These are phyloP conservation scores for Ashinkailepas kermadecensis DNA, from an alignment of 2,888 invertebrate species.

Conservation along the genomic window DNA sequence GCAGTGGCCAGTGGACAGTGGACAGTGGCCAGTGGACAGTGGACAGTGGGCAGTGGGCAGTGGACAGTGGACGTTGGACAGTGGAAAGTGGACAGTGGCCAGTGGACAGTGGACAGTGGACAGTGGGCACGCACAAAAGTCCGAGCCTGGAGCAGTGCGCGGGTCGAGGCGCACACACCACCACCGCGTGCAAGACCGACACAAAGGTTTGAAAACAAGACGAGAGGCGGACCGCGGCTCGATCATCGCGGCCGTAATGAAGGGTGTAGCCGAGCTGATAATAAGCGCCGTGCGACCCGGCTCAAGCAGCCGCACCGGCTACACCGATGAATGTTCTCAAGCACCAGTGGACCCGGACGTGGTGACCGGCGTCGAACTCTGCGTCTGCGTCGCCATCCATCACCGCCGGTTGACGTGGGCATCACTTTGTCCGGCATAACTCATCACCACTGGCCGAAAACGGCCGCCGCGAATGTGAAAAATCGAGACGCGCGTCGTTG, in stretches of 20 bases:
- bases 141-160: too few species aligned
- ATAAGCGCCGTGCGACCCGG: neutral
- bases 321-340: neutral
- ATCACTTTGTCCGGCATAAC: slow-evolving; percentile 7
- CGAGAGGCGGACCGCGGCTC: neutral
- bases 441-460: neutral
- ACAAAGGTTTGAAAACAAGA: neutral
- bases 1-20: too few species aligned
- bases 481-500: neutral
- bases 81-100: too few species aligned
- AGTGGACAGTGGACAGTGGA: too few species aligned
- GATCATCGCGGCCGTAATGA: neutral
- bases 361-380: too few species aligned
- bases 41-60: too few species aligned
- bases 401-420: neutral
- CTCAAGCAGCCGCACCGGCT: neutral
- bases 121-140: too few species aligned
- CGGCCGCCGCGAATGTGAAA: neutral
- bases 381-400: neutral
- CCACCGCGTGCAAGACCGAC: too few species aligned
- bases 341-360: too few species aligned
- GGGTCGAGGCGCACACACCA: too few species aligned
- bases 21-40: too few species aligned
- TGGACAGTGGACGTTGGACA: too few species aligned
- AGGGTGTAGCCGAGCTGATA: neutral